Evolutionary conservation across 64 coral and sea anemone species (phyloP), one percentile per base, ranked within the genome.

Genomic region (Montipora sp.): DNA sequence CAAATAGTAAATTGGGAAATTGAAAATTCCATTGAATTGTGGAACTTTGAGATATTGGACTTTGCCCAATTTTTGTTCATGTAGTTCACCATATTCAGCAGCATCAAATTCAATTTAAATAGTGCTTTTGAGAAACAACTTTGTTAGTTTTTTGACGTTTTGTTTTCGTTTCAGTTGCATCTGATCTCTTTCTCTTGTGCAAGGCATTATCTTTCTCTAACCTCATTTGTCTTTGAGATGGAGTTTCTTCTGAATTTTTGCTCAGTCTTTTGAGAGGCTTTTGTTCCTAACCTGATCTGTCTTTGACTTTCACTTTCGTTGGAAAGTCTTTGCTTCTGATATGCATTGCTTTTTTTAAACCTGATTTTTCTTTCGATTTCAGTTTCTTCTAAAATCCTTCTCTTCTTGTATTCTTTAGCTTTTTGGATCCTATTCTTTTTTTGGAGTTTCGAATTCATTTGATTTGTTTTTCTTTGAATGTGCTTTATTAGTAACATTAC

Each of bases 51-150:
- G 57, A 79, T 90, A 63, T 63, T 63, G 9, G 14, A 63, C 78
- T 90, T 90, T 79, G 51, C 69, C 73, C 71, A 91, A 68, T 47
- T 91, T 91, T 83, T 36, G 79, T 44, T 91, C 43, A 83, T 91
- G 63, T 47, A 91, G 18, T 69, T 91, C 48, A 83, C 90, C 79
- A 91, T 91, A 57, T 57, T 57, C 11, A 3, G 3, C 6, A 57
- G 53, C 53, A 57, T 73, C 70, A 83, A 91, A 91, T 91, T 48
- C 90, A 53, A 51, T 83, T 82, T 91, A 91, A 91, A 91, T 69
- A 91, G 36, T 91, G 59, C 71, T 91, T 60, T 91, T 91, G 90
- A 83, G 60, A 63, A 63, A 63, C 60, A 63, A 63, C 60, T 19
- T 15, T 63, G 60, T 63, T 63, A 63, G 60, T 63, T 63, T 63